phyloP scores from a whole-genome alignment of 2,797 vertebrate species.

The Tapirus indicus region DNA sequence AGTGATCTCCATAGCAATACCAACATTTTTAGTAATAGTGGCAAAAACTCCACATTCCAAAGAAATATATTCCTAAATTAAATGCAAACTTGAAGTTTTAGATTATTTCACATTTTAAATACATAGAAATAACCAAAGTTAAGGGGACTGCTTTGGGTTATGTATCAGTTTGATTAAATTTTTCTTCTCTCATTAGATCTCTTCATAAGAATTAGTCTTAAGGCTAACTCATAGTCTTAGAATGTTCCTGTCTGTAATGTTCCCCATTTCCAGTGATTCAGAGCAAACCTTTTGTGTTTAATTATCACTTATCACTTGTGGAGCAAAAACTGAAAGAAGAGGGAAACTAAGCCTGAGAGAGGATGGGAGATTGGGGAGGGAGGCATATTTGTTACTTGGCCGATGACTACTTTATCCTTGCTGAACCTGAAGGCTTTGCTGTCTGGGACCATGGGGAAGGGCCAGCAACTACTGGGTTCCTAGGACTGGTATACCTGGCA shows the following conservation, averaged over 20 bases:
- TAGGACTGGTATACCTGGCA: background rate
- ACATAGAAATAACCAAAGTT: background rate
- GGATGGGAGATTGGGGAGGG: no score
- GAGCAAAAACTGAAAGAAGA: background rate
- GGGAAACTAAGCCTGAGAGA: background rate
- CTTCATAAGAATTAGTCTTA: background rate
- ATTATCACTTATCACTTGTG: background rate
- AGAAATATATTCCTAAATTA: conserved; percentile 44
- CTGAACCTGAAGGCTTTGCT: background rate
- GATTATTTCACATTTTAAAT: conserved; percentile 3
- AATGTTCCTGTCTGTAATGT: background rate
- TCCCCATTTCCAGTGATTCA: background rate
- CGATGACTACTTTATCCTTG: background rate
- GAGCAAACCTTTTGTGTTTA: background rate
- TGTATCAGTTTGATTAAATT: background rate
- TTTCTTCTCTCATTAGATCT: background rate
- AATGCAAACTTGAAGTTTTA: conserved; percentile 19
- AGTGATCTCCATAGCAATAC: background rate
- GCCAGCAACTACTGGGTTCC: background rate
- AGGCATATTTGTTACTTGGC: background rate
- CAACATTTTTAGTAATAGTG: background rate
- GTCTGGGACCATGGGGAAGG: no score
- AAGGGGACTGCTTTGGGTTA: background rate
- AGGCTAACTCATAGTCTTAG: background rate
- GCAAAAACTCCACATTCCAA: background rate